Percentiles rank a stretch among this genome's conserved stretches.
phyloP scores from a whole-genome alignment of 2,797 vertebrate genomes.

The Peromyscus melanophrys region DNA sequence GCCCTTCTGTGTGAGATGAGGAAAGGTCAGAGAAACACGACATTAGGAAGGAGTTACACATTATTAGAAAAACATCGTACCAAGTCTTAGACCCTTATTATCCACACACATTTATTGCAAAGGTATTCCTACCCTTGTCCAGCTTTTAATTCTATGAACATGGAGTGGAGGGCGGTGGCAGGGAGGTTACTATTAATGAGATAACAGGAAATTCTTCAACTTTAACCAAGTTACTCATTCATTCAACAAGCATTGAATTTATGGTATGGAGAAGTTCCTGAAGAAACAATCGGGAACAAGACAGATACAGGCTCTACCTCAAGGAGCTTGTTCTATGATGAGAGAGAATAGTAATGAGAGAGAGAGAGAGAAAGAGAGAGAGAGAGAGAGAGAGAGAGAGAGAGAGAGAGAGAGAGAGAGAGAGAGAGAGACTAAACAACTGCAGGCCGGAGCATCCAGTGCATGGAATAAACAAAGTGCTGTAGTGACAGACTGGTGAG shows the following conservation, averaged over 20 bases:
- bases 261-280: background rate
- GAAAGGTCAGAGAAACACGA: background rate
- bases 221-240: background rate
- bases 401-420: background rate
- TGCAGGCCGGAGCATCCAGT: background rate
- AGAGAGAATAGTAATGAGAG: slow-evolving; percentile 16
- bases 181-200: background rate
- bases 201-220: background rate
- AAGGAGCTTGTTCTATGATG: background rate
- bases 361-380: no score
- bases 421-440: background rate
- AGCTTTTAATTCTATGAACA: background rate
- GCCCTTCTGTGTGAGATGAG: background rate
- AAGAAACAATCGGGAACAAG: background rate
- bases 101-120: background rate
- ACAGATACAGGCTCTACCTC: background rate
- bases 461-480: background rate
- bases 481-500: background rate
- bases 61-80: slow-evolving; percentile 32
- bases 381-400: background rate
- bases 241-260: slow-evolving; percentile 18
- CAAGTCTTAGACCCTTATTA: slow-evolving; percentile 5
- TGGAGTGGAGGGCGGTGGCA: background rate
- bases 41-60: background rate
- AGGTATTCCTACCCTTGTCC: background rate